Evolutionary conservation across 2,113 vertebrate species (phyloP).

Genomic region (Piaya cayana): DNA sequence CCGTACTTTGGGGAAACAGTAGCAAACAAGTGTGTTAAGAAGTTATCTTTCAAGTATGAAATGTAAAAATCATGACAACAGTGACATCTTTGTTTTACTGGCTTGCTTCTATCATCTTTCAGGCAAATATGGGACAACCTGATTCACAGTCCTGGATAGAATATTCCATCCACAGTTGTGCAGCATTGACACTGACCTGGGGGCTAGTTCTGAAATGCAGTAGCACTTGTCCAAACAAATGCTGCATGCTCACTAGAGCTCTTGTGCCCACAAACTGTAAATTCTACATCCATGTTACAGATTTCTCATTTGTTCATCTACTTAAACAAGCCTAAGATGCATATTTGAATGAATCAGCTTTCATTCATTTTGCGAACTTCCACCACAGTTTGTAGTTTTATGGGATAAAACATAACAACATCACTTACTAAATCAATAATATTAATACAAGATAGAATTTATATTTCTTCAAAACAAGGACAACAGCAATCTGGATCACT

Average conservation of each 20-base stretch:
- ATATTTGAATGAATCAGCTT: neutral
- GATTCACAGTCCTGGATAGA: neutral
- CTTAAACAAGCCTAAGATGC: neutral
- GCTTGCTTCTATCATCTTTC: neutral
- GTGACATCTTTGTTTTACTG: neutral
- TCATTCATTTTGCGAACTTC: neutral
- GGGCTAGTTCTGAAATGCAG: slow-evolving; percentile 41
- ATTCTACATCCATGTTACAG: neutral
- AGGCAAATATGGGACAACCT: neutral
- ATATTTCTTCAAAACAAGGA: neutral
- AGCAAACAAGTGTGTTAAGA: neutral
- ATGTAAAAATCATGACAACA: neutral
- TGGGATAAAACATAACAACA: neutral
- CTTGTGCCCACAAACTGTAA: slow-evolving; percentile 25
- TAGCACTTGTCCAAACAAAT: slow-evolving; percentile 68
- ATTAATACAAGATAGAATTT: neutral
- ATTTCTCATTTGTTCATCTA: neutral
- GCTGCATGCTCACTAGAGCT: neutral
- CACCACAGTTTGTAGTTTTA: neutral
- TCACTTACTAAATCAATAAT: neutral
- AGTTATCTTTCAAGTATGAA: neutral
- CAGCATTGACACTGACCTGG: slow-evolving; percentile 46
- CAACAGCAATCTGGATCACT: neutral
- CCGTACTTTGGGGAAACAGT: neutral
- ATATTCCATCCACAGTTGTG: neutral